Conservation (phyloP, 2,797 vertebrate species). For the Tenualosa thibaudeaui region DNA sequence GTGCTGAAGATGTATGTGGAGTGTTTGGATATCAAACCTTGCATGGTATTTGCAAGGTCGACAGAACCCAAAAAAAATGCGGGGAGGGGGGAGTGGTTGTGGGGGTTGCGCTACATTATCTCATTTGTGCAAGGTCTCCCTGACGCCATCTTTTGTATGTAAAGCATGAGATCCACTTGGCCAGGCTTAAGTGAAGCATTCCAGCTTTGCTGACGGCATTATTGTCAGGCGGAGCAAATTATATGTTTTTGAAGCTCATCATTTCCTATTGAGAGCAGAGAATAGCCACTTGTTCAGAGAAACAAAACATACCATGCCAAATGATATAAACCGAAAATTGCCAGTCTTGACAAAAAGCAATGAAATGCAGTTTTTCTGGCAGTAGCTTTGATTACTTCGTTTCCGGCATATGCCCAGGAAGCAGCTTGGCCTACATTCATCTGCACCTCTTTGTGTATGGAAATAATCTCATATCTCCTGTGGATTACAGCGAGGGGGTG, state of each 20-base stretch:
- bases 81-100: too few relatives aligned
- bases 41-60: neutral
- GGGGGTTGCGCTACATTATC: neutral
- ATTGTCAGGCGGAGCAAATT: constrained; percentile 33
- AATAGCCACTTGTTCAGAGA: constrained; percentile 29
- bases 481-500: constrained; percentile 60
- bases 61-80: neutral
- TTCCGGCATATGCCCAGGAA: constrained; percentile 50
- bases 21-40: neutral
- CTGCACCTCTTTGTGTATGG: constrained; percentile 55
- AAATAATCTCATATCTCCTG: constrained; percentile 64
- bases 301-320: constrained; percentile 38
- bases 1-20: neutral
- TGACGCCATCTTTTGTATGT: neutral
- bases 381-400: constrained; percentile 47
- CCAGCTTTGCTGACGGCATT: constrained; percentile 12
- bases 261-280: constrained; percentile 25
- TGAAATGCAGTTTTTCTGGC: constrained; percentile 20
- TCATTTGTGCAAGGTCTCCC: constrained; percentile 13
- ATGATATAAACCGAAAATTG: constrained; percentile 46
- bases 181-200: constrained; percentile 13
- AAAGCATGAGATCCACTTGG: constrained; percentile 20
- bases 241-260: constrained; percentile 37
- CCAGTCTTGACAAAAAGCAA: constrained; percentile 38
- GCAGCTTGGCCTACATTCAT: constrained; percentile 62